Conservation (phyloP, 2,797 vertebrate genomes). For the Lepilemur ruficaudatus region DNA sequence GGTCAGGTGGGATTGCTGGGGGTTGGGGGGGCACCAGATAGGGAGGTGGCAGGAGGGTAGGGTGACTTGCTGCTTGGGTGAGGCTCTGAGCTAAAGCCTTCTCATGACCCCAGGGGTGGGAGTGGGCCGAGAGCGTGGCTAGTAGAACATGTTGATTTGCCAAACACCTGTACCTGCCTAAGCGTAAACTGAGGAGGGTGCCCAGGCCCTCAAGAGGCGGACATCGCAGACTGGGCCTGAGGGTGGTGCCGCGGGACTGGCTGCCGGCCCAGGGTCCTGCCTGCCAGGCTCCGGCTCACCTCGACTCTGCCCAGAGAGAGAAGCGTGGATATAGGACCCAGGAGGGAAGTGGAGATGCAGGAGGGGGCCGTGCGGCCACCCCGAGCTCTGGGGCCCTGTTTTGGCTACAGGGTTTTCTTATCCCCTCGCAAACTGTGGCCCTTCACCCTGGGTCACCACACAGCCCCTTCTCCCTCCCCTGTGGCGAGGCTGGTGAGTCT, state of each 20-base stretch:
- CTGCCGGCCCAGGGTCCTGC: not conserved
- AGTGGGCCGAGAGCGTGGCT: not conserved
- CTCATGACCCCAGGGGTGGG: accelerated
- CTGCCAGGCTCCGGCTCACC: not conserved
- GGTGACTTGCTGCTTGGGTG: not conserved
- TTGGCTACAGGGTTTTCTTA: not conserved
- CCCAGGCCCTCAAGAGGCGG: not conserved
- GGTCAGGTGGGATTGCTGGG: not conserved
- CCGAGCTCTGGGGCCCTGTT: not conserved
- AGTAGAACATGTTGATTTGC: not conserved
- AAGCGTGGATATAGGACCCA: not conserved
- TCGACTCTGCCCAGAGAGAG: not conserved
- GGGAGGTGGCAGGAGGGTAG: not conserved
- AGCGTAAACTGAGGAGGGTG: not conserved
- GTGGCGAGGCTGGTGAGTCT: too few species aligned
- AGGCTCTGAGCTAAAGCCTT: not conserved
- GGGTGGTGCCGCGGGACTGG: not conserved
- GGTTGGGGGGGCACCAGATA: too few species aligned
- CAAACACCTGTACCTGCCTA: not conserved
- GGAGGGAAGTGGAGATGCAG: not conserved
- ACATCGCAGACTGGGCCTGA: too few species aligned
- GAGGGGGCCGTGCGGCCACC: accelerated
- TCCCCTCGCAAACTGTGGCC: not conserved
- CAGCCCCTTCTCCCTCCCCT: too few species aligned
- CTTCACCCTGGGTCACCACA: not conserved